Base-by-base conservation (phyloP, 2,797 vertebrate species). In the Sternarchorhynchus goeldii region DNA sequence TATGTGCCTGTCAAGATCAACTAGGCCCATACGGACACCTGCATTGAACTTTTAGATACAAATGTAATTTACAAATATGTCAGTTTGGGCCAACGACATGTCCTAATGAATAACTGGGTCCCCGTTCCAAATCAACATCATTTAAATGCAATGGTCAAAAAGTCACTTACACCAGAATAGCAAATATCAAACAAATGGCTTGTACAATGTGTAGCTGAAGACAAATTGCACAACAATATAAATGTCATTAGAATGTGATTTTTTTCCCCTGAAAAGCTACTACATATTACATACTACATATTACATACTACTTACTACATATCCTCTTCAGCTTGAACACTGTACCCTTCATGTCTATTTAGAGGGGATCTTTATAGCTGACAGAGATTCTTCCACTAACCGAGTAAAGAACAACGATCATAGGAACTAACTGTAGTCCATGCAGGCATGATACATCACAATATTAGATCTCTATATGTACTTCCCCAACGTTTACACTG, bases 281-380 rank as follows among this genome's bases (percentile, higher is more conserved):
- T 53, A 60, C 71, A 76, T 73, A 73, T 25, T 25, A 25, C 25
- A 25, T 25, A 25, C 25, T 25, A 25, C 25, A n/a, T n/a, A n/a
- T 25, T 25, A 25, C 25, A 25, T 25, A 25, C 25, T 25, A 25
- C 25, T 25, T 56, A 80, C 50, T 53, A 60, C 71, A 76, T 73
- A 73, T 64, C 68, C 69, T 76, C 36, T 81, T 76, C 58, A 50
- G 34, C 69, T 79, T 68, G 62, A 66, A 55, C 67, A 72, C 63
- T 76, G 60, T 53, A 70, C 74, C 76, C 74, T 85, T 81, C 85
- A 83, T 69, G 69, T 79, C 77, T 84, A 68, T 83, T 82, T 74
- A 79, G 71, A 68, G 53, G n/a, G 74, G 56, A 57, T 83, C 76
- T 69, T 79, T 75, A 78, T 77, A 68, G 74, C 63, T 20, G 77